Conservation (phyloP, 2,888 invertebrate species). For the Philaethria dido region DNA sequence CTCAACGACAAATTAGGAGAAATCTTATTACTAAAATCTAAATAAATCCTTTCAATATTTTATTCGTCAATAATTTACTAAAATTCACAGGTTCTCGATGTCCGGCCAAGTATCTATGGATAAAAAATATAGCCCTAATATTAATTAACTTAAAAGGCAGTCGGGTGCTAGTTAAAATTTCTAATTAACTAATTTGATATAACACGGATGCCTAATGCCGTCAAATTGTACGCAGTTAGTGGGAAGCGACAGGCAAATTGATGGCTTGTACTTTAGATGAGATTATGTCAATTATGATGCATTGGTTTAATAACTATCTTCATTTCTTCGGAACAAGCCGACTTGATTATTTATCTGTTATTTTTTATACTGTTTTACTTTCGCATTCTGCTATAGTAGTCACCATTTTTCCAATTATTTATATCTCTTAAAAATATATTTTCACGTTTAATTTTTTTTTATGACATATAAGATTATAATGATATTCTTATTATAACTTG, state of each 20-base stretch:
- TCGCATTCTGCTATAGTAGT: not conserved
- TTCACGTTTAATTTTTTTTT: too few species aligned
- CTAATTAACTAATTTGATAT: slow-evolving; percentile 18
- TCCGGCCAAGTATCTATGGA: not conserved
- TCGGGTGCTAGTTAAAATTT: not conserved
- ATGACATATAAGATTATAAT: too few species aligned
- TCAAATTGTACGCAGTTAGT: slow-evolving; percentile 23
- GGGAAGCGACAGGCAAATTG: slow-evolving; percentile 29
- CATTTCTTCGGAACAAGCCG: slow-evolving; percentile 1
- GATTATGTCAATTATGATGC: slow-evolving; percentile 34
- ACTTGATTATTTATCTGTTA: not conserved
- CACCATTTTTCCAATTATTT: not conserved
- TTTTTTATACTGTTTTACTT: not conserved
- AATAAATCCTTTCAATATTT: not conserved
- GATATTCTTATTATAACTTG: too few species aligned
- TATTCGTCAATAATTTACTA: not conserved
- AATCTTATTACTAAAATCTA: not conserved
- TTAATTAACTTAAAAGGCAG: not conserved
- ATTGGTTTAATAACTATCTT: slow-evolving; percentile 10
- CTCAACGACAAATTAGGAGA: too few species aligned
- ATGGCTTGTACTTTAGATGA: slow-evolving; percentile 23
- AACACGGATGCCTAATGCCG: slow-evolving; percentile 12
- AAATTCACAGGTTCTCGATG: not conserved
- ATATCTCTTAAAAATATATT: too few species aligned
- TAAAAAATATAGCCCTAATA: not conserved